phyloP scores from a whole-genome alignment of 2,797 vertebrate genomes.

The Clamator glandarius region DNA sequence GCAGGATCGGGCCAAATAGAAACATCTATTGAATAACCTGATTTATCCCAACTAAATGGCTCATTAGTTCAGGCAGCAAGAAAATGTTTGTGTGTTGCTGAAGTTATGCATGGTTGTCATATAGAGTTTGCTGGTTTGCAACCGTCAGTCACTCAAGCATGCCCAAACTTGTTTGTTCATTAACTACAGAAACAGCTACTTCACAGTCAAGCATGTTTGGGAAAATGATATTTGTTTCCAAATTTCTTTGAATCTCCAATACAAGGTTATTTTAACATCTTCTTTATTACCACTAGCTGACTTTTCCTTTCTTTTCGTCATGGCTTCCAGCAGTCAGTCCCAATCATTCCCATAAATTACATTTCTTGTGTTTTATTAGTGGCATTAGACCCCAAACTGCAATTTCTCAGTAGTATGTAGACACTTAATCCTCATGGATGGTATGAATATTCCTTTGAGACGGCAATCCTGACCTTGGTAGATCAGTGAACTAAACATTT shows the following conservation, averaged over 20 bases:
- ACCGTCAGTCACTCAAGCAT: not conserved
- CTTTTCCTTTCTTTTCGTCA: not conserved
- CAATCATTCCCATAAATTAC: not conserved
- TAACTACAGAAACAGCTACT: not conserved
- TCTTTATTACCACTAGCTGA: not conserved
- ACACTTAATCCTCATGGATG: not conserved
- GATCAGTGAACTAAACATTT: not conserved
- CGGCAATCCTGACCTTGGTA: not conserved
- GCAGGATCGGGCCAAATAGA: conserved; percentile 41
- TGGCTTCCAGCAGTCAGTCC: not conserved
- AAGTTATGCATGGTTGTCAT: conserved; percentile 31
- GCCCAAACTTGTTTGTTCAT: conserved; percentile 7
- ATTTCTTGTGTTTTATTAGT: not conserved
- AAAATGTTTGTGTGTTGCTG: conserved; percentile 29
- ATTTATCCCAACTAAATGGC: conserved; percentile 40
- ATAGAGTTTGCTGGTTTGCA: conserved; percentile 23
- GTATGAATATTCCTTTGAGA: not conserved
- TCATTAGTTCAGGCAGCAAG: conserved; percentile 53
- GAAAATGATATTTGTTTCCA: not conserved
- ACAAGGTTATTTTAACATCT: not conserved
- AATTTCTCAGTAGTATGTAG: not conserved
- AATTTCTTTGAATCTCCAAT: not conserved
- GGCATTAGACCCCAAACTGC: not conserved
- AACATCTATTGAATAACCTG: conserved; percentile 34
- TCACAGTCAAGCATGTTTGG: not conserved